Evolutionary conservation across 2,888 invertebrate genomes (phyloP).

Genomic region (Pyrocoelia pectoralis): DNA sequence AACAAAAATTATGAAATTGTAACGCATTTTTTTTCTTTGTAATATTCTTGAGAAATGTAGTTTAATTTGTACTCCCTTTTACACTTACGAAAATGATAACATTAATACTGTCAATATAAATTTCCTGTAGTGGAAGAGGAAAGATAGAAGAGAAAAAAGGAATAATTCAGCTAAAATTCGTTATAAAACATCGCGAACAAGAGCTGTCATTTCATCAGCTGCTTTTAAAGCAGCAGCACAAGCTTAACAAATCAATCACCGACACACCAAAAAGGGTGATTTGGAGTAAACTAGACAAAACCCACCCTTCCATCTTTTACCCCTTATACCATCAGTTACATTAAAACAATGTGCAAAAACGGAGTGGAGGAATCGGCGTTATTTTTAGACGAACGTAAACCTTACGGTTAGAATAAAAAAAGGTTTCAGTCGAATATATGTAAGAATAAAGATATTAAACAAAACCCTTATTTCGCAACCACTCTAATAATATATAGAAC

Average conservation of each 20-base stretch:
- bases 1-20: no score
- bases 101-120: no score
- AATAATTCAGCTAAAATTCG: constrained; percentile 19
- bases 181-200: constrained; percentile 11
- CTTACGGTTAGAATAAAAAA: constrained; percentile 15
- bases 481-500: constrained; percentile 22
- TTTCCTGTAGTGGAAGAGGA: no score
- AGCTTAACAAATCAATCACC: constrained; percentile 36
- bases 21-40: no score
- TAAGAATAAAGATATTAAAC: constrained; percentile 26
- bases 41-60: no score
- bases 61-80: no score
- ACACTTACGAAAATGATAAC: no score
- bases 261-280: constrained; percentile 32
- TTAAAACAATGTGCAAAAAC: constrained; percentile 38
- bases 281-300: constrained; percentile 32
- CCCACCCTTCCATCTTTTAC: constrained; percentile 27
- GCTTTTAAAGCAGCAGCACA: constrained; percentile 29
- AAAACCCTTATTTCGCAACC: constrained; percentile 25
- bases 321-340: constrained; percentile 29
- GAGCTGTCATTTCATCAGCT: constrained; percentile 31
- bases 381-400: constrained; percentile 14
- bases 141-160: no score
- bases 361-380: constrained; percentile 21
- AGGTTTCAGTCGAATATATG: constrained; percentile 3